phyloP scores from a whole-genome alignment of 2,888 invertebrate genomes.

The Smittia sp. region DNA sequence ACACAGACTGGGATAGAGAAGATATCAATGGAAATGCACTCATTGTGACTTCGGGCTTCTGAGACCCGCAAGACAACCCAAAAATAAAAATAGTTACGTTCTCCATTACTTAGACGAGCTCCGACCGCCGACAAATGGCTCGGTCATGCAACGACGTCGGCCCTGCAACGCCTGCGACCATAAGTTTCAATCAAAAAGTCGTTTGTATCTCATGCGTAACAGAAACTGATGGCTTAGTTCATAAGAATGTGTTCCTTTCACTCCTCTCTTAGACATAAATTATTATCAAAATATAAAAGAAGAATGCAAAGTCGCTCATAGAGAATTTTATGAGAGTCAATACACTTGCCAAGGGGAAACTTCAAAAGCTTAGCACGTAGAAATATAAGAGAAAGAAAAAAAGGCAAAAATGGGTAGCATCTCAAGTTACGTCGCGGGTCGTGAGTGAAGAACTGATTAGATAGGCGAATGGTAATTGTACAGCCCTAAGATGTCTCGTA shows the following conservation, averaged over 20 bases:
- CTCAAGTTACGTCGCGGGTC: too few species aligned
- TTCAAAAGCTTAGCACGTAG: neutral
- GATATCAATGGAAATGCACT: constrained; percentile 31
- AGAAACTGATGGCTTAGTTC: neutral
- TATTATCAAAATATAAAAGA: neutral
- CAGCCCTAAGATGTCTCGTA: too few species aligned
- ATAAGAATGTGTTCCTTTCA: constrained; percentile 27
- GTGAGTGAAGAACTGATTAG: too few species aligned
- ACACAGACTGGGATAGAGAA: constrained; percentile 35
- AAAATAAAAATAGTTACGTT: constrained; percentile 2
- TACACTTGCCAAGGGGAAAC: neutral
- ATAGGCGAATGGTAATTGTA: too few species aligned
- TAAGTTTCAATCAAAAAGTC: constrained; percentile 23
- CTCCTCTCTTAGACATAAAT: constrained; percentile 16
- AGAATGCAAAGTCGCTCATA: too few species aligned
- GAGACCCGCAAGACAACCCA: too few species aligned
- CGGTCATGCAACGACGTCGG: neutral
- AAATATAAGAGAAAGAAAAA: neutral
- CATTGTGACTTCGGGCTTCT: constrained; percentile 31
- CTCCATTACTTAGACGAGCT: neutral
- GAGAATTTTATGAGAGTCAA: constrained; percentile 8
- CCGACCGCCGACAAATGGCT: neutral
- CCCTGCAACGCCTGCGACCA: neutral
- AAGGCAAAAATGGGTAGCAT: neutral
- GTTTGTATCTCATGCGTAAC: constrained; percentile 14